Percentiles rank a stretch among this genome's conserved stretches.
These are phyloP conservation scores for Tubulanus polymorphus DNA, from an alignment of 2,888 invertebrate genomes.

Conservation along the genomic window DNA sequence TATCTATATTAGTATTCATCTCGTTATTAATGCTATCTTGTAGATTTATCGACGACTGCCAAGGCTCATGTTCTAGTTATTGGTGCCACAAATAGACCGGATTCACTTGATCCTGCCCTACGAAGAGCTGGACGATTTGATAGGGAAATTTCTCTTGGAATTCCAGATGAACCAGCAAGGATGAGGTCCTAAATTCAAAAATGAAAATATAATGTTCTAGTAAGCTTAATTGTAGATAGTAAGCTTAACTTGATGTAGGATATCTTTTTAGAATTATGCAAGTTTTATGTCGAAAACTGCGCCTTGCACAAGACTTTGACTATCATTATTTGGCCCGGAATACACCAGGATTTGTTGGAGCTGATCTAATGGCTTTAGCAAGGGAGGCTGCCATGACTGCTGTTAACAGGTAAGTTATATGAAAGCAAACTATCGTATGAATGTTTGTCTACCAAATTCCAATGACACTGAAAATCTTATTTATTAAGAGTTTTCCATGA, in stretches of 20 bases:
- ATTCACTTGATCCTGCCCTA: conserved; percentile 86
- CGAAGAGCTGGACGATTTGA: conserved; percentile 90
- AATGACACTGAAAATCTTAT: no score
- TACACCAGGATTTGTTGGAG: conserved; percentile 95
- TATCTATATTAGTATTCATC: no score
- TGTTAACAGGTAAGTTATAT: conserved; percentile 64
- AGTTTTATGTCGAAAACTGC: conserved; percentile 68
- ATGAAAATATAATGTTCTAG: neutral
- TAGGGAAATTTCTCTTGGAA: conserved; percentile 87
- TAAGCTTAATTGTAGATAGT: neutral
- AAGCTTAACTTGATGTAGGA: no score
- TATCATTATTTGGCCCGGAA: conserved; percentile 70
- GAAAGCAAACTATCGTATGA: no score
- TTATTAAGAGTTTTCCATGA: neutral
- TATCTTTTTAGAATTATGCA: conserved; percentile 67
- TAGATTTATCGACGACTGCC: conserved; percentile 30
- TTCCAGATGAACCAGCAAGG: conserved; percentile 81
- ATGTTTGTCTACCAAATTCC: no score
- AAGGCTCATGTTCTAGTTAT: conserved; percentile 66
- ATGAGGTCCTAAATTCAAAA: conserved; percentile 37
- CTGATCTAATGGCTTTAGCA: conserved; percentile 81
- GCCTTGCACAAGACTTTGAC: conserved; percentile 68
- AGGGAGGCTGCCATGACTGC: conserved; percentile 85
- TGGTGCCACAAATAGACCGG: conserved; percentile 93
- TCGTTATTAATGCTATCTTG: no score